A percentile compares a stretch with the other conserved stretches of the same genome.
Conservation (phyloP, 2,113 vertebrate species). For the Notothenia coriiceps region DNA sequence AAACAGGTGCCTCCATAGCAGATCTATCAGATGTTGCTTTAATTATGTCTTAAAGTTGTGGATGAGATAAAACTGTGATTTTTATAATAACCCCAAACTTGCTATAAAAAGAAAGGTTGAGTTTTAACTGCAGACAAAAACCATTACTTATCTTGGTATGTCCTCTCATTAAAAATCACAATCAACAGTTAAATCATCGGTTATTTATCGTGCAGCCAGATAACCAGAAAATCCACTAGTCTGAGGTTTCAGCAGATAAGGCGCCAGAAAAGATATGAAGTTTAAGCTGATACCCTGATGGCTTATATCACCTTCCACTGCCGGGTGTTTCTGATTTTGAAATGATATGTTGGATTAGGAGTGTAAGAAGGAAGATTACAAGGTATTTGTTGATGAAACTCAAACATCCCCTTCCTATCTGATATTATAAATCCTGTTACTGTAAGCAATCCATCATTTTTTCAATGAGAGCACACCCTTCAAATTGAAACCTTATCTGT, state of each 20-base stretch:
- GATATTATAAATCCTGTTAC: slow-evolving; percentile 26
- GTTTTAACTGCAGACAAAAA: not conserved
- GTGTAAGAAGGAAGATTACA: slow-evolving; percentile 33
- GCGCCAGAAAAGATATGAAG: slow-evolving; percentile 41
- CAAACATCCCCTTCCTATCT: slow-evolving; percentile 3
- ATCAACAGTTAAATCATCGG: slow-evolving; percentile 12
- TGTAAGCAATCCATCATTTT: slow-evolving; percentile 47
- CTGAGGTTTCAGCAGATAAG: not conserved
- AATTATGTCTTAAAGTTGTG: no score
- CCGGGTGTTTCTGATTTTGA: slow-evolving; percentile 48
- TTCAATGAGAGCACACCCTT: slow-evolving; percentile 52
- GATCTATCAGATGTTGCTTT: not conserved
- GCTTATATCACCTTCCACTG: slow-evolving; percentile 51
- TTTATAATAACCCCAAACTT: not conserved
- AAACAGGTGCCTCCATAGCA: no score
- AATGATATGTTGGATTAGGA: slow-evolving; percentile 33
- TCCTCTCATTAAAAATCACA: slow-evolving; percentile 5
- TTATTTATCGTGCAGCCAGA: not conserved
- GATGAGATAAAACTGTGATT: not conserved
- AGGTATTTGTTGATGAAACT: slow-evolving; percentile 40
- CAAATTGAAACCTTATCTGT: slow-evolving; percentile 57
- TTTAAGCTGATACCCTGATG: slow-evolving; percentile 23
- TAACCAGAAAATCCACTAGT: not conserved
- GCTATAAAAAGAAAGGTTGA: not conserved
- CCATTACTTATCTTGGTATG: not conserved